Base-by-base conservation (phyloP, 2,888 invertebrate genomes). In the Ecdyonurus torrentis region DNA sequence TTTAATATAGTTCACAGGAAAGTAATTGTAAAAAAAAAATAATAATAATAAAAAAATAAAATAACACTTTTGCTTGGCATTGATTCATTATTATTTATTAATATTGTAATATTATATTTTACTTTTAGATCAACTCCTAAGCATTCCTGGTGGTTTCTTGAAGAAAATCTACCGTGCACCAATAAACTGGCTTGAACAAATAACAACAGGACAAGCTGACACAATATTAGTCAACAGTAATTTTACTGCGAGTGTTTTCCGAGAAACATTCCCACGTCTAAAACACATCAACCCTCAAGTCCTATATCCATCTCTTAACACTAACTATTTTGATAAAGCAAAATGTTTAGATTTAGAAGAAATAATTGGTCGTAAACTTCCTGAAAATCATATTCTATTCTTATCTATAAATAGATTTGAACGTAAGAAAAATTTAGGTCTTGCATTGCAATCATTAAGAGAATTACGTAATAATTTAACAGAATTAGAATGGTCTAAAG, bases 401-500 rank as follows among this genome's bases (percentile, higher is more conserved):
- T 77, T 99, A 10, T 99, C 98, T 0, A 87, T 99, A 67, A 99
- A 99, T 77, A 84, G 99, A 66, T 99, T 89, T 76, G 99, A 99
- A 72, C 83, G 93, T 5, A 99, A 99, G 73, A 99, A 99, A 75
- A 91, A 95, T 74, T 78, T 99, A n/a, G 79, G 80, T 52, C 74
- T 99, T 59, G 96, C 96, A 0, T 75, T 99, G 59, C 76, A 84
- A 69, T 87, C 95, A 2, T 79, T 99, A 68, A 83, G 86, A 70
- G 76, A 82, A 69, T 74, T 90, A 59, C 80, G 81, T 70, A 74
- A 78, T 25, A 71, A 78, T 55, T 68, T 86, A 20, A 74, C 75
- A 58, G 74, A 77, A 55, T 72, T 75, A 22, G 81, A 84, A 61
- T 89, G 85, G 79, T 77, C 80, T 58, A 78, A 77, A 65, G 82